Percentiles rank a stretch among this genome's conserved stretches.
Conservation (phyloP, 2,113 vertebrate species). For the Chionodraco myersi region DNA sequence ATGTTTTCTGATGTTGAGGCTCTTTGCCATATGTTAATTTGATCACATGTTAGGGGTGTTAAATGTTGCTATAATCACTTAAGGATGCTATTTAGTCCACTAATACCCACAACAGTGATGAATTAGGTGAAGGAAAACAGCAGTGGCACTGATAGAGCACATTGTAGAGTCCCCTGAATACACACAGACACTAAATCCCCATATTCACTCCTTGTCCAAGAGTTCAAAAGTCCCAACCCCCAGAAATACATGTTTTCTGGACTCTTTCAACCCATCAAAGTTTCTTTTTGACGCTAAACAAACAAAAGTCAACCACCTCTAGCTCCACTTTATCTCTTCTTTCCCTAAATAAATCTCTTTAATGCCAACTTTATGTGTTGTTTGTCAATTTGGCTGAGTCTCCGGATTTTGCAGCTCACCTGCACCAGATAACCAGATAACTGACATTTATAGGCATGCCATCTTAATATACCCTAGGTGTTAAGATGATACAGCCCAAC, state of each 20-base stretch:
- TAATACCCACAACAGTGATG: constrained; percentile 19
- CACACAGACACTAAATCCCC: background rate
- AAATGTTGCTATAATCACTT: constrained; percentile 27
- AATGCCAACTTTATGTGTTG: constrained; percentile 33
- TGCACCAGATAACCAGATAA: constrained; percentile 65
- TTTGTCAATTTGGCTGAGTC: constrained; percentile 35
- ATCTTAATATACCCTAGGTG: constrained; percentile 80
- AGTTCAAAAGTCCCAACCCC: background rate
- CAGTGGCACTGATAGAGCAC: constrained; percentile 15
- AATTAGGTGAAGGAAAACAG: background rate
- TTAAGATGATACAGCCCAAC: constrained; percentile 81
- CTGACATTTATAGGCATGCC: constrained; percentile 29
- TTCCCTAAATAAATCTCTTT: constrained; percentile 16
- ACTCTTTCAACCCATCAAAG: constrained; percentile 1
- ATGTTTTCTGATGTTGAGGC: background rate
- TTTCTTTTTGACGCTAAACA: constrained; percentile 13
- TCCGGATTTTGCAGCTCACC: constrained; percentile 58
- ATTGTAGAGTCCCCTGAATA: background rate
- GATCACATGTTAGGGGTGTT: background rate
- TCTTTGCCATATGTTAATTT: background rate
- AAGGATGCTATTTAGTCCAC: constrained; percentile 15
- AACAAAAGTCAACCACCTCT: background rate
- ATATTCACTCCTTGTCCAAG: constrained; percentile 7
- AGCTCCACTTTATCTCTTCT: background rate
- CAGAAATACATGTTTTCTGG: background rate